These are phyloP conservation scores for Stramonita haemastoma DNA, from an alignment of 2,888 invertebrate species.

Conservation along the genomic window DNA sequence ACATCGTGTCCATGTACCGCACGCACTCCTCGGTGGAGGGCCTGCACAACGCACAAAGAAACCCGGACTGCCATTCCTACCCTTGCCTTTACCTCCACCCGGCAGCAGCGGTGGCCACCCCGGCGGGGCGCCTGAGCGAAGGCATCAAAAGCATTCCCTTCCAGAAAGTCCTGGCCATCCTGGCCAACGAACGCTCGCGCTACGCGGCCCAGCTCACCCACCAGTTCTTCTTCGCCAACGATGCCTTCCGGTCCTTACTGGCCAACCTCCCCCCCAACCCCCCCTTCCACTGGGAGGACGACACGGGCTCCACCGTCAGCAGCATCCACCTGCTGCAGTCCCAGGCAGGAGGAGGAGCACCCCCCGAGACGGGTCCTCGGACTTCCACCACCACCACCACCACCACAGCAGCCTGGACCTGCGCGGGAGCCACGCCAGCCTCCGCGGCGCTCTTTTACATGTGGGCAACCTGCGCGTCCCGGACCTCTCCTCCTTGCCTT, in stretches of 20 bases:
- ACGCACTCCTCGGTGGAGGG: conserved; percentile 39
- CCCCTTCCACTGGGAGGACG: conserved; percentile 65
- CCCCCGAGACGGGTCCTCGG: conserved; percentile 43
- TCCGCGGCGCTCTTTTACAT: conserved; percentile 67
- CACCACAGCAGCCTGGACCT: conserved; percentile 68
- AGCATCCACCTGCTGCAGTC: conserved; percentile 47
- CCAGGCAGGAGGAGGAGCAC: neutral
- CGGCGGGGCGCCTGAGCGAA: conserved; percentile 56
- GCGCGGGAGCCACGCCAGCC: conserved; percentile 65
- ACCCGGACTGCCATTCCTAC: conserved; percentile 9
- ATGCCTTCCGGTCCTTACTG: conserved; percentile 67
- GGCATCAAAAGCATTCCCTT: conserved; percentile 70
- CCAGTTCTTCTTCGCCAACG: conserved; percentile 71
- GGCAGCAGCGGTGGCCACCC: conserved; percentile 49
- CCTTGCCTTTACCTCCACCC: conserved; percentile 39
- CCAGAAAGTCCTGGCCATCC: conserved; percentile 67
- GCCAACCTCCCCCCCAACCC: conserved; percentile 59
- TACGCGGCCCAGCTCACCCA: conserved; percentile 74
- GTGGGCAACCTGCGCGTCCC: conserved; percentile 70
- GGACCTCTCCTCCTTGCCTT: conserved; percentile 68
- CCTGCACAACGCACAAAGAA: conserved; percentile 28
- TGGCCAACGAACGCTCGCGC: conserved; percentile 72
- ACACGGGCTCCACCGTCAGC: conserved; percentile 43
- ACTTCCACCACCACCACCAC: no score
- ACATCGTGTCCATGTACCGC: conserved; percentile 65